Base-by-base conservation (phyloP, 2,113 vertebrate species). In the Brachirus orientalis region DNA sequence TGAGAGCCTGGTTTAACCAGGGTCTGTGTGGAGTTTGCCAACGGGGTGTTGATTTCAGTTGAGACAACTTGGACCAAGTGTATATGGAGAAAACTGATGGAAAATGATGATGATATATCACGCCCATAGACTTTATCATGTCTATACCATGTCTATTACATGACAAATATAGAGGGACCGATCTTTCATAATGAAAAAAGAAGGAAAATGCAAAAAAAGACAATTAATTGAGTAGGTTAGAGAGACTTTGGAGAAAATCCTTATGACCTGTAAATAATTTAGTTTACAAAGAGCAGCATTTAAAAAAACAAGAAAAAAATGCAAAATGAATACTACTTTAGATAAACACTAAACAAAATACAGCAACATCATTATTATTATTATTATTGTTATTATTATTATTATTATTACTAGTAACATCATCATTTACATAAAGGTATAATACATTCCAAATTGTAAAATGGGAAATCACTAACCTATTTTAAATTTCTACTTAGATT, bases 401-500 rank as follows among this genome's bases (percentile, higher is more conserved):
- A 81, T 82, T 83, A 86, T 65, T 85, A 81, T 72, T 61, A 84
- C 57, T 85, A 85, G 76, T 82, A 84, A 77, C 77, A 83, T 86
- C 72, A 75, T 86, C 77, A 72, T 90, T 83, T 75, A 85, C 78
- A 78, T 88, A 82, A 85, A 80, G 85, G 80, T 83, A 87, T 90
- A 83, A 84, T 86, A 83, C 89, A 92, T 92, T 92, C 86, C 87
- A 89, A 90, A 90, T 85, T 90, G 88, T 87, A 90, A 87, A 90
- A 86, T 90, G 87, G 87, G 77, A 89, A 91, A 91, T 88, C 86
- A 86, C 90, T 80, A 88, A 91, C 89, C 87, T 89, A 92, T 91
- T 90, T 92, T 91, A 91, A 90, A 92, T 93, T 92, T 92, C 85
- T 91, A 90, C 88, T 87, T 92, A 91, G 88, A 89, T 86, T 88